Evolutionary conservation across 2,888 invertebrate genomes (phyloP), one percentile per base, ranked within the genome.

Genomic region (Agrilus biguttatus): DNA sequence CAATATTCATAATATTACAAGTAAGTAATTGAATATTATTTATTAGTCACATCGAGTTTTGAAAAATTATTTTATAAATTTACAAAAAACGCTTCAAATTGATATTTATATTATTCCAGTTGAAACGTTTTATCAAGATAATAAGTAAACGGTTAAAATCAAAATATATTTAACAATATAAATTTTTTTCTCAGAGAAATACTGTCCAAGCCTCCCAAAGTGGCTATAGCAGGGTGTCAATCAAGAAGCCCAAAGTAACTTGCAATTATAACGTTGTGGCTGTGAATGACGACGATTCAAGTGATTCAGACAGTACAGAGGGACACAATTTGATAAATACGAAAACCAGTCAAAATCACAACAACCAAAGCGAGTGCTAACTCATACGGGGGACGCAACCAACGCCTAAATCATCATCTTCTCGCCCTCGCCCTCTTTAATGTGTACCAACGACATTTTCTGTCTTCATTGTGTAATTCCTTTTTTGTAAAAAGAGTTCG

Each of bases 1-100:
- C 78, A 17, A 77, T 83, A 49, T 78, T 86, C 57, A 69, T 81
- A 51, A 74, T 78, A 44, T 63, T 84, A 55, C 85, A 86, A 80
- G 85, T 85, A 63, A 56, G 61, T 40, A 33, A 21, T 36, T 32
- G 32, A 39, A 17, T 3, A 17, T 4, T 17, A 17, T 17, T 17
- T 17, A 17, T 17, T 17, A 17, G 3, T 4, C 17, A 17, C 17
- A 17, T 17, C 17, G 3, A 17, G 4, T 17, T 17, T 17, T 17
- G 17, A 17, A 17, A n/a, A 17, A 17, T 17, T 2, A 17, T 17
- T 17, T 17, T 17, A 17, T 4, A 17, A n/a, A 2, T 4, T 4
- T 17, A 17, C 17, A 17, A 17, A 17, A 17, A 17, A 17, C 17
- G 17, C 4, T 17, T 17, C 4, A 17, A 17, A 17, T n/a, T n/a